Conservation (phyloP, 1,140 invertebrate genomes). For the Uloborus diversus region DNA sequence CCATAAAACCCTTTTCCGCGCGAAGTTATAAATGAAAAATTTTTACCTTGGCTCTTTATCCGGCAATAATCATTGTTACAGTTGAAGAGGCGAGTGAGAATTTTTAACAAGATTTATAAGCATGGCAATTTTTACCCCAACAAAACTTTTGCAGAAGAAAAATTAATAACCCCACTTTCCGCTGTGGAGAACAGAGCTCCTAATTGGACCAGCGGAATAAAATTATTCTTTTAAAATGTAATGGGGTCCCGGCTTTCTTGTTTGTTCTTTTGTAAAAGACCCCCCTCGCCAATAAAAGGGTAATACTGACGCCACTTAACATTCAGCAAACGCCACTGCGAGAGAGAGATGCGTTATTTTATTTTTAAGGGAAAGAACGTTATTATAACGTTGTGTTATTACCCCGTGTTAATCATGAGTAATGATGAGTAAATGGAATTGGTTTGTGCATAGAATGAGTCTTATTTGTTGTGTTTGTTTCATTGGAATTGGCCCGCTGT, state of each 20-base stretch:
- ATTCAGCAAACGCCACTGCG: neutral
- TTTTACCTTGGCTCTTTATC: constrained; percentile 19
- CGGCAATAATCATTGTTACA: constrained; percentile 40
- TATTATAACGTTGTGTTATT: constrained; percentile 26
- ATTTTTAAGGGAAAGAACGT: neutral
- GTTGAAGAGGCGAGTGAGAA: constrained; percentile 35
- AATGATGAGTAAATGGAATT: constrained; percentile 30
- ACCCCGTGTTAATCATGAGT: constrained; percentile 33
- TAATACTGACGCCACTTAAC: constrained; percentile 24
- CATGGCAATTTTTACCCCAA: constrained; percentile 36
- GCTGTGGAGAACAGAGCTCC: neutral
- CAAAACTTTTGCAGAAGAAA: constrained; percentile 22
- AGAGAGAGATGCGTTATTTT: too few species aligned
- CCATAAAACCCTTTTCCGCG: constrained; percentile 27
- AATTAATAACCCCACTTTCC: constrained; percentile 39
- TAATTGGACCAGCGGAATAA: constrained; percentile 38
- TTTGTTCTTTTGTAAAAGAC: constrained; percentile 35
- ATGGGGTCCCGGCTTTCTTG: constrained; percentile 23
- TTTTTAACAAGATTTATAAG: constrained; percentile 51
- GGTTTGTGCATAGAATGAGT: constrained; percentile 28
- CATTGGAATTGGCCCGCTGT: constrained; percentile 27
- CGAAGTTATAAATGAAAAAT: constrained; percentile 49
- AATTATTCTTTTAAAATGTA: constrained; percentile 48
- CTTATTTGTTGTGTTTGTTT: constrained; percentile 9
- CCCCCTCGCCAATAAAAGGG: constrained; percentile 9